A percentile compares a stretch with the other conserved stretches of the same genome.
phyloP scores from a whole-genome alignment of 1,140 invertebrate genomes.

The Nasonia giraulti region DNA sequence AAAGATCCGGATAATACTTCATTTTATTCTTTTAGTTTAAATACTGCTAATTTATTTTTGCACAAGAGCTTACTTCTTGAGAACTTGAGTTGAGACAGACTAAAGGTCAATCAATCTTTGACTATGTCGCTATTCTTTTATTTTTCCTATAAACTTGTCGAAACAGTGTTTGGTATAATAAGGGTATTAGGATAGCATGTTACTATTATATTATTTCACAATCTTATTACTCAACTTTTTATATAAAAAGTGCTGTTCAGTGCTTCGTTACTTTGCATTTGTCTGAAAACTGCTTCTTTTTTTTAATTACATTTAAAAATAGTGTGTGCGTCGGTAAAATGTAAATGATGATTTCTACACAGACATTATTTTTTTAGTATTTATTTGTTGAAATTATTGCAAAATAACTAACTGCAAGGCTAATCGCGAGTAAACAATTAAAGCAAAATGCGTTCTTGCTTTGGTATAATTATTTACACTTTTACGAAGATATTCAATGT shows the following conservation, averaged over 20 bases:
- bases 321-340: slow-evolving; percentile 5
- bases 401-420: neutral
- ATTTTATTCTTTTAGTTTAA: slow-evolving; percentile 21
- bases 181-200: slow-evolving; percentile 50
- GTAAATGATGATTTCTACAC: neutral
- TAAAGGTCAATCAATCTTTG: slow-evolving; percentile 43
- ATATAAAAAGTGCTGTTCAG: slow-evolving; percentile 39
- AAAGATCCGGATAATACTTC: neutral
- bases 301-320: slow-evolving; percentile 7
- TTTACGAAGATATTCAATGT: neutral
- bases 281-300: neutral
- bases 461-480: slow-evolving; percentile 17
- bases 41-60: slow-evolving; percentile 25
- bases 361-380: slow-evolving; percentile 16
- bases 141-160: slow-evolving; percentile 43
- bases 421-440: neutral
- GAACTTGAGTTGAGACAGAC: slow-evolving; percentile 16
- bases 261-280: slow-evolving; percentile 44
- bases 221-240: slow-evolving; percentile 32
- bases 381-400: slow-evolving; percentile 14
- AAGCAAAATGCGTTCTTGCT: neutral
- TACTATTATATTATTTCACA: slow-evolving; percentile 35
- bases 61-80: slow-evolving; percentile 23
- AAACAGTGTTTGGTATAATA: slow-evolving; percentile 47
- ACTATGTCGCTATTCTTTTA: slow-evolving; percentile 38